phyloP scores from a whole-genome alignment of 2,888 invertebrate genomes.

The Heliconius ismenius region DNA sequence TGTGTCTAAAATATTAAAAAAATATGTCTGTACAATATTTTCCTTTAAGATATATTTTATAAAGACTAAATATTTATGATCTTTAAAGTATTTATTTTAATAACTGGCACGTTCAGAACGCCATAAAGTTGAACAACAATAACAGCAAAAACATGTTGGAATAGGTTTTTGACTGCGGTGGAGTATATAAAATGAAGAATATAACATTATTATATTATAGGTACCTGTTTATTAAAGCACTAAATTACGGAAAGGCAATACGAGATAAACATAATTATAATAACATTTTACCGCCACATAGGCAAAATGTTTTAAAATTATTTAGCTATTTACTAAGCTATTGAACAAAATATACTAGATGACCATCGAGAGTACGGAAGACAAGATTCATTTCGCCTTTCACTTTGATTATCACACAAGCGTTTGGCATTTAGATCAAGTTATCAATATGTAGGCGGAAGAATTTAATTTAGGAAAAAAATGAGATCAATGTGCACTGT shows the following conservation, averaged over 20 bases:
- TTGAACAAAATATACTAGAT: not conserved
- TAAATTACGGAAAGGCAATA: not conserved
- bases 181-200: not conserved
- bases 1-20: conserved; percentile 11
- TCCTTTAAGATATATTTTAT: not conserved
- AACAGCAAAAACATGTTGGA: not conserved
- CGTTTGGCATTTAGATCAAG: conserved; percentile 39
- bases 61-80: not conserved
- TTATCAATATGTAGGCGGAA: conserved; percentile 32
- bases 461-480: conserved; percentile 17
- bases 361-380: conserved; percentile 21
- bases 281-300: not conserved
- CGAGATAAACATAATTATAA: not conserved
- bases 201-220: not conserved
- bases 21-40: not conserved
- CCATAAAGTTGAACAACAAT: too few relatives aligned
- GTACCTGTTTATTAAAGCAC: not conserved
- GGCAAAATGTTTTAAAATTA: not conserved
- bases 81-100: not conserved
- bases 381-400: conserved; percentile 32
- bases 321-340: not conserved
- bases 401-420: conserved; percentile 33
- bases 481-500: conserved; percentile 35
- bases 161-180: not conserved
- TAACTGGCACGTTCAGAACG: not conserved